Base-by-base conservation (phyloP, 1,140 invertebrate species). In the Papilio helenus region DNA sequence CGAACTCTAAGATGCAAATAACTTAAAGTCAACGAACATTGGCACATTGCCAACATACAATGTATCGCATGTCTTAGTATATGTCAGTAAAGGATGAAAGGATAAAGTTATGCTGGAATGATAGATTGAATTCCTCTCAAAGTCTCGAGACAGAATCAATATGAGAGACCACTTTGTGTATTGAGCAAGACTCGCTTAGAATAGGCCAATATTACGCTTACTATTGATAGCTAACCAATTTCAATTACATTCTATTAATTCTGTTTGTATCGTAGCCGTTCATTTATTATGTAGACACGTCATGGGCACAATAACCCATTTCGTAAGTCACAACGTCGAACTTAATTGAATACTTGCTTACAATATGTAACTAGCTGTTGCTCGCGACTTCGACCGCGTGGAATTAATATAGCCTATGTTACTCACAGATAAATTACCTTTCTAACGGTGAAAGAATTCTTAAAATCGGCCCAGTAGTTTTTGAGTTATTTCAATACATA, bases 171-270 rank as follows among this genome's bases (percentile, higher is more conserved):
- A 65, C 23, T 34, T 68, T 68, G 61, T 68, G 61, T 68, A 68
- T 68, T 68, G 23, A 29, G 26, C 61, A 68, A 68, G 61, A 68
- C 14, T 68, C 26, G 14, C 61, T 68, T 68, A 34, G 23, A 68
- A 68, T 68, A 68, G 61, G 26, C 23, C 61, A 68, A 68, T 68
- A 61, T 61, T 23, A 61, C 58, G 61, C 61, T 68, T 68, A 29
- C 61, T 68, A 68, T 68, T 26, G 61, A 68, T 68, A 29, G 12
- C 61, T 68, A 68, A 68, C 61, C 61, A 68, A 68, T 68, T 68
- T 34, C 61, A 68, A 68, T 68, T 68, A 68, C 61, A 68, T 68
- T 68, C 61, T 68, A 68, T 68, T 68, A 68, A 68, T 68, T 68
- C 61, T 68, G 61, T 68, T 68, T 68, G 61, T 29, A 29, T 68